Evolutionary conservation across 1,140 invertebrate species (phyloP).

Genomic region (Triops cancriformis): DNA sequence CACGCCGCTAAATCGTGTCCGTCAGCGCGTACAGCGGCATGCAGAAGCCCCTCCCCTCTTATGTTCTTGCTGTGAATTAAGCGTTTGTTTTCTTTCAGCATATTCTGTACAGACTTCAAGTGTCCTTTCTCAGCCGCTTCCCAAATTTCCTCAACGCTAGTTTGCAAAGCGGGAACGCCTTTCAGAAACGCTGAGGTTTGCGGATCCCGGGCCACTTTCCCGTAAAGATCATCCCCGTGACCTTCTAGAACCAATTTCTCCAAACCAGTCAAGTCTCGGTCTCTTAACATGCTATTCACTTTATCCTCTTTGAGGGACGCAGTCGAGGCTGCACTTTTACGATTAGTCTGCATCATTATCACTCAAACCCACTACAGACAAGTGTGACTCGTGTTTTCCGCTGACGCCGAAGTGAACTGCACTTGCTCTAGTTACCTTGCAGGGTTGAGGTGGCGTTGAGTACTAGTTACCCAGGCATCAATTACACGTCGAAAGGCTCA

Average conservation of each 20-base stretch:
- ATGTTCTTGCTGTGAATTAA: background rate
- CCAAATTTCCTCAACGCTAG: background rate
- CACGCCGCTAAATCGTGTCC: background rate
- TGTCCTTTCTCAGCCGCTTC: conserved; percentile 6
- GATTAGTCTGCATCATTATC: background rate
- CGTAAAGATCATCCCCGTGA: background rate
- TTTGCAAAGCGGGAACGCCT: background rate
- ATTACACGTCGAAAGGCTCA: background rate
- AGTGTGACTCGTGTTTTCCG: background rate
- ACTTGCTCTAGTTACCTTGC: background rate
- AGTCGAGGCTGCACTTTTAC: background rate
- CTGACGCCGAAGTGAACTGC: background rate
- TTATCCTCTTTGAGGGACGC: background rate
- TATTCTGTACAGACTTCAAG: background rate
- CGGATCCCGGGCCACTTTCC: background rate
- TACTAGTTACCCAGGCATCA: background rate
- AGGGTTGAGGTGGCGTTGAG: background rate
- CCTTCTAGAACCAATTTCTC: conserved; percentile 5
- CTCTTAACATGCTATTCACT: background rate
- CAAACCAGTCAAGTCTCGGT: background rate
- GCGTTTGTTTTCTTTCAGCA: background rate
- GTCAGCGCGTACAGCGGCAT: background rate
- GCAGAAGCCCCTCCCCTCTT: background rate
- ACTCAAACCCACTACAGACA: background rate
- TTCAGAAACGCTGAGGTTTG: background rate